Evolutionary conservation across 2,113 vertebrate species (phyloP).

Genomic region (Zingel zingel): DNA sequence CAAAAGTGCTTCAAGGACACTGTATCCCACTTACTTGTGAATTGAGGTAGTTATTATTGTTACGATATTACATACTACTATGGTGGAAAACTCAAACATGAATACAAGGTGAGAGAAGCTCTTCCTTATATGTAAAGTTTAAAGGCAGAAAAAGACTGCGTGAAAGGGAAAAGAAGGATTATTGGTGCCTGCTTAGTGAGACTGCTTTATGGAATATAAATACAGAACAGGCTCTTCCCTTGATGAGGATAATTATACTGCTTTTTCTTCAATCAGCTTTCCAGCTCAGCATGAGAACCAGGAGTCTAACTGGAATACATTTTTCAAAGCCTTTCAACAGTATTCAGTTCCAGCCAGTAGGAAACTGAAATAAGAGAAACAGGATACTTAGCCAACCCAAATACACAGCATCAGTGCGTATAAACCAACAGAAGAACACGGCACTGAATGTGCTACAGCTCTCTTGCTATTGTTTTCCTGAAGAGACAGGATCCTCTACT

Average conservation of each 20-base stretch:
- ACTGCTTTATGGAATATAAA: conserved; percentile 48
- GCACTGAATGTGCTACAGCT: conserved; percentile 27
- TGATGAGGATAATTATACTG: conserved; percentile 64
- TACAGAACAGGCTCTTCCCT: conserved; percentile 52
- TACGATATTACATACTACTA: neutral
- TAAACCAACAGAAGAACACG: conserved; percentile 28
- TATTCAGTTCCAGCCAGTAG: conserved; percentile 53
- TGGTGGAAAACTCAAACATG: conserved; percentile 16
- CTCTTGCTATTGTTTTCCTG: conserved; percentile 59
- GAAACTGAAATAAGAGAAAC: conserved; percentile 56
- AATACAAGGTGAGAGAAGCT: conserved; percentile 3
- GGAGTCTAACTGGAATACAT: conserved; percentile 66
- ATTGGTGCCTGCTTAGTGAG: conserved; percentile 42
- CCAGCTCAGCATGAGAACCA: conserved; percentile 62
- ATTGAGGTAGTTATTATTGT: conserved; percentile 22
- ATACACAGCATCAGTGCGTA: conserved; percentile 53
- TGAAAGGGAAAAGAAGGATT: conserved; percentile 20
- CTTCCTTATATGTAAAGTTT: conserved; percentile 12
- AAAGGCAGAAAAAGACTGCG: neutral
- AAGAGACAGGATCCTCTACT: conserved; percentile 51
- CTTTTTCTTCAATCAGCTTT: conserved; percentile 62
- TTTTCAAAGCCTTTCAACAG: conserved; percentile 68
- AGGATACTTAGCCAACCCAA: conserved; percentile 59
- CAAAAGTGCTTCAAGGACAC: conserved; percentile 47
- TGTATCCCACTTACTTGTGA: conserved; percentile 6